Base-by-base conservation (phyloP, 2,797 vertebrate species). In the Poeciliopsis infans region DNA sequence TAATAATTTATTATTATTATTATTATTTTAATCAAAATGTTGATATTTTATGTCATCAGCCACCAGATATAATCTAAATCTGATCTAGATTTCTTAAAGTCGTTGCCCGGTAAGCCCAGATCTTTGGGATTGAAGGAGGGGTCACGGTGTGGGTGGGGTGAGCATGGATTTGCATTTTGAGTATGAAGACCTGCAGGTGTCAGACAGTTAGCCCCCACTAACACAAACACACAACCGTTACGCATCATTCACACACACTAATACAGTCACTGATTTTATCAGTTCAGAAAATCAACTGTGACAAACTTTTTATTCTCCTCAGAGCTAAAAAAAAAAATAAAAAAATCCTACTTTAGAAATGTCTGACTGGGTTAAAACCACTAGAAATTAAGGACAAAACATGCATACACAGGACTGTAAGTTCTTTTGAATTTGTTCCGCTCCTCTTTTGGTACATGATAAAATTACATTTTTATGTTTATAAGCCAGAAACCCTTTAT, bases 131-230 rank as follows among this genome's bases (percentile, higher is more conserved):
- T 70, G 82, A 87, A 86, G 86, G 89, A 89, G 93, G 90, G 91
- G 87, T 93, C 74, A 47, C 61, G 66, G 55, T 70, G 85, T 59
- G 83, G 85, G 83, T 77, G 78, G 82, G 75, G 81, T 78, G 83
- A 84, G 86, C 85, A 72, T 89, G 90, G 94, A 94, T 94, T 94
- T 91, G 94, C 93, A 94, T 94, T 94, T 94, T 92, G 92, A 93
- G 74, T 90, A 86, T 91, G 91, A 94, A 92, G 92, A 92, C 92
- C 93, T 95, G 94, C 95, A 95, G 94, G 93, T 95, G 94, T 95
- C 90, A 95, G 93, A 94, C 90, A 88, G 91, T 91, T 86, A 77
- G 76, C 79, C 80, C 76, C 85, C 80, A 74, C 66, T 83, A 72
- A 68, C 77, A 20, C 68, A 20, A 36, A 76, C 31, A 72, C 77